Conservation (phyloP, 2,888 invertebrate species). For the Noctua comes region DNA sequence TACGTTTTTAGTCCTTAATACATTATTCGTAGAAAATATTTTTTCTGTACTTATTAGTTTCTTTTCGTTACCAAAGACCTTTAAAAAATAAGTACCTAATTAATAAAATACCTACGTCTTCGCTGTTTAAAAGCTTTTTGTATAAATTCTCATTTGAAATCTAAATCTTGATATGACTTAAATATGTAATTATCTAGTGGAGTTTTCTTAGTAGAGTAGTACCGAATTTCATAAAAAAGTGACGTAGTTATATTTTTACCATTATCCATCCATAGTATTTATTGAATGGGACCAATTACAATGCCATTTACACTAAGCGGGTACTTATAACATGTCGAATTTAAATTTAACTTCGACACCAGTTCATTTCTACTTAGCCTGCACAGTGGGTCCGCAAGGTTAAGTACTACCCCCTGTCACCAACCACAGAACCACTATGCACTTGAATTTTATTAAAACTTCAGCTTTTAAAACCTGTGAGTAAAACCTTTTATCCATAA, state of each 20-base stretch:
- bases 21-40: not conserved
- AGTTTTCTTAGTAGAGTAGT: not conserved
- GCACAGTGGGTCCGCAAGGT: not conserved
- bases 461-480: slow-evolving; percentile 2
- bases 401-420: slow-evolving; percentile 4
- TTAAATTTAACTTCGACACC: not conserved
- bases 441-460: slow-evolving; percentile 45
- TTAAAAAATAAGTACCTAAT: not conserved
- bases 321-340: not conserved
- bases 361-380: not conserved
- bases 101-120: not conserved
- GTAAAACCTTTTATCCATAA: slow-evolving; percentile 42
- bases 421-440: not conserved
- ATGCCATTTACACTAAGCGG: not conserved
- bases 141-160: not conserved
- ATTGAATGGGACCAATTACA: not conserved
- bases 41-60: not conserved
- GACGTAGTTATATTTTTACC: not conserved
- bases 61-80: not conserved
- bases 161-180: not conserved
- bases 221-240: too few relatives aligned
- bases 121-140: not conserved
- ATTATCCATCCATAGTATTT: not conserved
- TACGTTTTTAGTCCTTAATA: not conserved
- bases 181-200: not conserved